phyloP scores from a whole-genome alignment of 2,113 vertebrate genomes.

The Anolis carolinensis region DNA sequence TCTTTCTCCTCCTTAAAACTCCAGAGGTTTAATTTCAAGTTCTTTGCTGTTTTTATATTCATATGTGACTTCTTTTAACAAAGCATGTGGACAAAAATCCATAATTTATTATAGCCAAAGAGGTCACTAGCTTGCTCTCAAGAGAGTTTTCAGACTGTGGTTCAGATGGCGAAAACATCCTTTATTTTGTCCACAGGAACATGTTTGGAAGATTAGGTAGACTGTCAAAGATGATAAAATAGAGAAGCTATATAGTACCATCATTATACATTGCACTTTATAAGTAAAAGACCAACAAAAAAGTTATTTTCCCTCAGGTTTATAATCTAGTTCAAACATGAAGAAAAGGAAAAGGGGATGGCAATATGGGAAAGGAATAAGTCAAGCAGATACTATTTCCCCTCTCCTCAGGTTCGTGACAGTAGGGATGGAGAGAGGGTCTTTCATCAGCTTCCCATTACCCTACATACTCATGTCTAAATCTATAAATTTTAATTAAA shows the following conservation, averaged over 20 bases:
- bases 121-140: slow-evolving; percentile 15
- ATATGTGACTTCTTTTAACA: not conserved
- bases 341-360: too few species aligned
- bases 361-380: too few species aligned
- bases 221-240: not conserved
- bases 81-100: rapidly evolving
- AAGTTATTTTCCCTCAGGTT: too few species aligned
- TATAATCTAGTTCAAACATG: too few species aligned
- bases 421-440: too few species aligned
- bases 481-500: too few species aligned
- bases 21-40: slow-evolving; percentile 26
- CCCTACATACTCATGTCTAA: too few species aligned
- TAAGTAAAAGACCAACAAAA: too few species aligned
- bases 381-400: too few species aligned
- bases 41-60: slow-evolving; percentile 9
- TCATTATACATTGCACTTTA: too few species aligned
- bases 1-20: slow-evolving; percentile 31
- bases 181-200: slow-evolving; percentile 38
- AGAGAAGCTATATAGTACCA: not conserved
- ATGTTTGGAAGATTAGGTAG: slow-evolving; percentile 31
- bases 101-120: not conserved
- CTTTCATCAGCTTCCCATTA: too few species aligned
- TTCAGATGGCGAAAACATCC: slow-evolving; percentile 18
- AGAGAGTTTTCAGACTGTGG: slow-evolving; percentile 7
- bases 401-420: too few species aligned